Conservation (phyloP, 2,888 invertebrate genomes). For the Drosophila recens region DNA sequence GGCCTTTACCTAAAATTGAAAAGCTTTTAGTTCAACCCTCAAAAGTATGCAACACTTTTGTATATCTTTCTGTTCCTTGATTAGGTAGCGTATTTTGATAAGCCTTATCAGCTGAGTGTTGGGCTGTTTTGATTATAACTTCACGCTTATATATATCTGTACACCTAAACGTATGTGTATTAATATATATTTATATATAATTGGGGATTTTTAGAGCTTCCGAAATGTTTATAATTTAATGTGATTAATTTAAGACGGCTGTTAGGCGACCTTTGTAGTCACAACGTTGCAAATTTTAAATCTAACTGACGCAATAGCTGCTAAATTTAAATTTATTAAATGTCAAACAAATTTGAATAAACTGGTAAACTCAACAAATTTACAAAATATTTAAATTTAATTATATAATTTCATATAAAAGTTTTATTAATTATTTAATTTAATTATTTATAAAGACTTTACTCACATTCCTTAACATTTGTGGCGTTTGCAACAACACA, state of each 20-base stretch:
- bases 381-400: too few relatives aligned
- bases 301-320: neutral
- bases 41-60: constrained; percentile 45
- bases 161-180: neutral
- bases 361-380: too few relatives aligned
- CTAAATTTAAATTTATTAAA: neutral
- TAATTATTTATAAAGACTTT: neutral
- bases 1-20: constrained; percentile 45
- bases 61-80: constrained; percentile 19
- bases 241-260: neutral
- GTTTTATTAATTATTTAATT: neutral
- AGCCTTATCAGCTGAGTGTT: constrained; percentile 29
- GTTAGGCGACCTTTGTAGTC: constrained; percentile 8
- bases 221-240: constrained; percentile 5
- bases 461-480: constrained; percentile 65
- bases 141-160: neutral
- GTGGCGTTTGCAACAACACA: constrained; percentile 43
- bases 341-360: neutral
- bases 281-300: neutral
- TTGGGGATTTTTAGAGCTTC: constrained; percentile 1
- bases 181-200: constrained; percentile 17
- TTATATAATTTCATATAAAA: too few relatives aligned
- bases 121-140: constrained; percentile 7
- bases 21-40: constrained; percentile 27
- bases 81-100: constrained; percentile 31